A percentile compares a stretch with the other conserved stretches of the same genome.
Evolutionary conservation across 2,113 vertebrate species (phyloP).

Genomic region (Pedionomus torquatus): DNA sequence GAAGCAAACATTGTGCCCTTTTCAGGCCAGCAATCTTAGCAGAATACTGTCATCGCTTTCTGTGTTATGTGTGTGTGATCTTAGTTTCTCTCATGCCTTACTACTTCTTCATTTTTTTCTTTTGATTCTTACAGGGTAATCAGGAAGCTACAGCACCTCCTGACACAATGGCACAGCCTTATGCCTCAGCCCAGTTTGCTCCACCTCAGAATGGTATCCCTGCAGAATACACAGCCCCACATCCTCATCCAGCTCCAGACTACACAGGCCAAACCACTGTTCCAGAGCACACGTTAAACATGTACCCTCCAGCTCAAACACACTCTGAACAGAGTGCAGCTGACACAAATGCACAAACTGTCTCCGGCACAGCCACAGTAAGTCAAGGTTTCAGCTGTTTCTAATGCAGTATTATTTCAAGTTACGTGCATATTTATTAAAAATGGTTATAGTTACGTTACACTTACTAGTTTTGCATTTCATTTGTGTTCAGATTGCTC

Average conservation of each 20-base stretch:
- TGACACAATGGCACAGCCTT: slow-evolving; percentile 96
- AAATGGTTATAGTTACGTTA: accelerated
- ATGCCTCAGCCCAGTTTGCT: slow-evolving; percentile 90
- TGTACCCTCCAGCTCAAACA: slow-evolving; percentile 91
- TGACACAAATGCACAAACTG: slow-evolving; percentile 87
- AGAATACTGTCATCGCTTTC: not conserved
- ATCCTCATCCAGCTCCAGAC: slow-evolving; percentile 89
- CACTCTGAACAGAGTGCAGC: slow-evolving; percentile 88
- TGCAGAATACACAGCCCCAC: slow-evolving; percentile 89
- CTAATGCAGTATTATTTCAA: not conserved
- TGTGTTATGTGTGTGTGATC: not conserved
- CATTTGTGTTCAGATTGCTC: not conserved
- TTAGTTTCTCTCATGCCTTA: not conserved
- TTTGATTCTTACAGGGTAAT: slow-evolving; percentile 84
- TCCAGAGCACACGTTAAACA: slow-evolving; percentile 91
- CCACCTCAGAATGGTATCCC: slow-evolving; percentile 92
- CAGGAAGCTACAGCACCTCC: slow-evolving; percentile 93
- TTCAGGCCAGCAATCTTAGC: not conserved
- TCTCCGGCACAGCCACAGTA: slow-evolving; percentile 96
- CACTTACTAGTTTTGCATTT: accelerated
- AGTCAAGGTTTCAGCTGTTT: slow-evolving; percentile 68
- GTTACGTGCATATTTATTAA: not conserved
- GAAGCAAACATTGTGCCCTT: not conserved
- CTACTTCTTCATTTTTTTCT: not conserved
- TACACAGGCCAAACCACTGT: slow-evolving; percentile 88